phyloP scores from a whole-genome alignment of 2,113 vertebrate genomes.

The Etheostoma cragini region DNA sequence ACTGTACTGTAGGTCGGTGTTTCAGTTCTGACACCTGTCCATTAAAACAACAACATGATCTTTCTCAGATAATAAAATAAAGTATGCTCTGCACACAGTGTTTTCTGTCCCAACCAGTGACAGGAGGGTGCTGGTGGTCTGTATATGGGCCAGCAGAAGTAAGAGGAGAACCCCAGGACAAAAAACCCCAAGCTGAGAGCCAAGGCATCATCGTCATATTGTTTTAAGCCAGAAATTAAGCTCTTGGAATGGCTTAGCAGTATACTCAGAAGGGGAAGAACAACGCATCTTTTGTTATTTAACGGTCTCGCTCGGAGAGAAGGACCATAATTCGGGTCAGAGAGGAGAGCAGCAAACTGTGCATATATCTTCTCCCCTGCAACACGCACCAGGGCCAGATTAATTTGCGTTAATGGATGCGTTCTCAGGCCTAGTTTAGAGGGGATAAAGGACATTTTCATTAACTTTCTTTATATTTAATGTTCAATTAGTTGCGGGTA shows the following conservation, averaged over 20 bases:
- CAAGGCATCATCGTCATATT: constrained; percentile 40
- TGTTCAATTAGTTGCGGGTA: constrained; percentile 90
- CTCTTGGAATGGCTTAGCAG: constrained; percentile 54
- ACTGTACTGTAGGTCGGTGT: neutral
- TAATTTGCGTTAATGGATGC: constrained; percentile 88
- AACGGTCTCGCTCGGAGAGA: constrained; percentile 64
- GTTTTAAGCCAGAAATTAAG: constrained; percentile 50
- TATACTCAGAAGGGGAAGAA: constrained; percentile 66
- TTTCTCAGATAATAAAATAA: constrained; percentile 13
- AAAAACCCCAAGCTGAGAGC: constrained; percentile 35
- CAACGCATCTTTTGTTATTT: constrained; percentile 78
- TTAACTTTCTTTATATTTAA: constrained; percentile 91
- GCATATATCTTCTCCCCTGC: constrained; percentile 79
- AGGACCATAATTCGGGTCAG: constrained; percentile 68
- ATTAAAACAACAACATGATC: constrained; percentile 6
- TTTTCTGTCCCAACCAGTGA: constrained; percentile 19
- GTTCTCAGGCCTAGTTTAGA: constrained; percentile 89
- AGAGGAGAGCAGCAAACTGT: constrained; percentile 67
- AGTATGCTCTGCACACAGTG: neutral
- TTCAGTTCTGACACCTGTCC: constrained; percentile 9
- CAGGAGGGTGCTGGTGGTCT: constrained; percentile 27
- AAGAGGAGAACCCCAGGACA: constrained; percentile 30
- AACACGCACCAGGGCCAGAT: constrained; percentile 78
- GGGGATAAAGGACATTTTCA: constrained; percentile 91
- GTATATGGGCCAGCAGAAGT: constrained; percentile 17